A percentile compares a stretch with the other conserved stretches of the same genome.
phyloP scores from a whole-genome alignment of 2,113 vertebrate genomes.

The Turdus rufiventris region DNA sequence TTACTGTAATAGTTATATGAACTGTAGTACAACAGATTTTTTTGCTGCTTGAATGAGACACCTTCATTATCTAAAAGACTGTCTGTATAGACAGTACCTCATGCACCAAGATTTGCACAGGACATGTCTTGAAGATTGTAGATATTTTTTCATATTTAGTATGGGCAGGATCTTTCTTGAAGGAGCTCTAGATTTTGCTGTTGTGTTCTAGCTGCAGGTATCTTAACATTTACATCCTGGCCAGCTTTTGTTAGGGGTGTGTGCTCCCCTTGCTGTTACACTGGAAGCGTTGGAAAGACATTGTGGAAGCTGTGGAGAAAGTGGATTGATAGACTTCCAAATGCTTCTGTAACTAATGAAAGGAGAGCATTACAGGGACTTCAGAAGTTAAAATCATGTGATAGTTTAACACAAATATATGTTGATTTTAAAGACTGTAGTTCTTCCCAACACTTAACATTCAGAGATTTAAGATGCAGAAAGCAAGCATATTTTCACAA shows the following conservation, averaged over 20 bases:
- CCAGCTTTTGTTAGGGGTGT: background rate
- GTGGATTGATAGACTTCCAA: background rate
- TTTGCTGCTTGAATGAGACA: background rate
- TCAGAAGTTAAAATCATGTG: background rate
- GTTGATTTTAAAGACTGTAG: background rate
- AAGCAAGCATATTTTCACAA: background rate
- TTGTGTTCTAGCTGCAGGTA: background rate
- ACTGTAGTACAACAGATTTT: background rate
- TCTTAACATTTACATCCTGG: background rate
- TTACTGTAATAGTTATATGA: background rate
- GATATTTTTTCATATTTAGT: background rate
- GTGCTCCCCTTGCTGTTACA: background rate
- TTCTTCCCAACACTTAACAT: background rate
- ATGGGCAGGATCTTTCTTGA: background rate
- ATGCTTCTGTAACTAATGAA: background rate
- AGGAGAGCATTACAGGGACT: background rate
- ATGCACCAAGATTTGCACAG: background rate
- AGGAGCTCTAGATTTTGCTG: background rate
- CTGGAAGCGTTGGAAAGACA: background rate
- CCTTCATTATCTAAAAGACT: background rate
- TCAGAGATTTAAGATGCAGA: background rate
- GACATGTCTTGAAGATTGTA: background rate
- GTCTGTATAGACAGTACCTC: background rate
- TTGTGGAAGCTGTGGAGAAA: background rate
- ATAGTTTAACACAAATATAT: background rate